Evolutionary conservation across 2,797 vertebrate species (phyloP), one percentile per base, ranked within the genome.

Genomic region (Lateolabrax maculatus): DNA sequence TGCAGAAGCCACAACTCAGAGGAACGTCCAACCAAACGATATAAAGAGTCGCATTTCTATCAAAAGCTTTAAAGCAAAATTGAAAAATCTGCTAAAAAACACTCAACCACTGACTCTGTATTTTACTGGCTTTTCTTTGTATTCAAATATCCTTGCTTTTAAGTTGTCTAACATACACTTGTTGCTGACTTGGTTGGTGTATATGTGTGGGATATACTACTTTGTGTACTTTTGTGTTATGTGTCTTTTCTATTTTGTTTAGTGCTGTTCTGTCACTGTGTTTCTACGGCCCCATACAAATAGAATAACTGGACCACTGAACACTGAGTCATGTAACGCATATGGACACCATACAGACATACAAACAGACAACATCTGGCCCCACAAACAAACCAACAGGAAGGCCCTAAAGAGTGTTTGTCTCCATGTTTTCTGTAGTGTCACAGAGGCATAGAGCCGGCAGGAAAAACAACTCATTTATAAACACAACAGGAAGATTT

Each of bases 301-400:
- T 52, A 25, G 13, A 15, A 52, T 23, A 52, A 25, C 52, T 55
- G 23, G 9, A 46, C 12, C n/a, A n/a, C n/a, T 37, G 3, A 56
- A 29, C 13, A 23, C 25, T 53, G 44, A 67, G 3, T 75, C 71
- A 44, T 31, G 2, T 3, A 21, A 46, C 2, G 0, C 74, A 57
- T 43, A 23, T 53, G 53, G 58, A 70, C 49, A 13, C 63, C 71
- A 58, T 52, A 34, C 60, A 71, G 29, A 61, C 53, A 9, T 12
- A 39, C 0, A 21, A 36, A 60, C 29, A 81, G 67, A 70, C 73
- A 80, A 66, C 83, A 87, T 85, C 87, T 84, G 83, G 81, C 23
- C 44, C 49, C 46, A 23, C 62, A 60, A 76, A 76, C 69, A 79
- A 75, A 79, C 60, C 62, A 61, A 58, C 60, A 76, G 31, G 0